These are phyloP conservation scores for Punctoribates punctum DNA, from an alignment of 2,888 invertebrate genomes.

Conservation along the genomic window DNA sequence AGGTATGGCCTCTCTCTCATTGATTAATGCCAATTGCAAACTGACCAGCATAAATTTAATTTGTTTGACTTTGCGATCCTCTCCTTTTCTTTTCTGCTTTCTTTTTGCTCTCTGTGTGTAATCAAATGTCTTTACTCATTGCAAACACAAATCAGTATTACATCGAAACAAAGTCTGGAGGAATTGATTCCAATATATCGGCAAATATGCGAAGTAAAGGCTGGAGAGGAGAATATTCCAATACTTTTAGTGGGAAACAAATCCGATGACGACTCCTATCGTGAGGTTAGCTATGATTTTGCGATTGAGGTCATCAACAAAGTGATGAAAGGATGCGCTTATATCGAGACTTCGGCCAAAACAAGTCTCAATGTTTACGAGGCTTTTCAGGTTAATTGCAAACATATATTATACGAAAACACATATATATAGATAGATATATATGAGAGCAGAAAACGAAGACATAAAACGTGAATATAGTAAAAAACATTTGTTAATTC, in stretches of 20 bases:
- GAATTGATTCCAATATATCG: slow-evolving; percentile 94
- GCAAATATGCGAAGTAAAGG: slow-evolving; percentile 77
- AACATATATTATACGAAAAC: too few relatives aligned
- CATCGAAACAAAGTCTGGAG: slow-evolving; percentile 87
- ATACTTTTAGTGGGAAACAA: slow-evolving; percentile 98
- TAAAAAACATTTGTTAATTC: not conserved
- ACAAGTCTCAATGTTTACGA: slow-evolving; percentile 98
- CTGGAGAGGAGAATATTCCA: slow-evolving; percentile 63
- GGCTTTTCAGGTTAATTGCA: slow-evolving; percentile 62
- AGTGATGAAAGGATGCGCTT: slow-evolving; percentile 68
- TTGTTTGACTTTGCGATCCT: too few relatives aligned
- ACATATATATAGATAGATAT: not conserved
- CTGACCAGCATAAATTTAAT: not conserved
- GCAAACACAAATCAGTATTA: slow-evolving; percentile 75
- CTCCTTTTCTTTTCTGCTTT: not conserved
- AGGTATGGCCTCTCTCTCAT: slow-evolving; percentile 26
- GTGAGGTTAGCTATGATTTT: slow-evolving; percentile 66
- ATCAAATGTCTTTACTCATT: slow-evolving; percentile 4
- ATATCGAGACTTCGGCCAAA: slow-evolving; percentile 99
- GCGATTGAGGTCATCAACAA: slow-evolving; percentile 74
- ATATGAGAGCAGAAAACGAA: not conserved
- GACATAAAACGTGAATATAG: not conserved
- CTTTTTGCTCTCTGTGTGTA: not conserved
- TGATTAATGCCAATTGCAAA: too few relatives aligned
- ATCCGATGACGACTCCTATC: slow-evolving; percentile 85